phyloP scores from a whole-genome alignment of 2,888 invertebrate species.

The Mellilla xanthometata region DNA sequence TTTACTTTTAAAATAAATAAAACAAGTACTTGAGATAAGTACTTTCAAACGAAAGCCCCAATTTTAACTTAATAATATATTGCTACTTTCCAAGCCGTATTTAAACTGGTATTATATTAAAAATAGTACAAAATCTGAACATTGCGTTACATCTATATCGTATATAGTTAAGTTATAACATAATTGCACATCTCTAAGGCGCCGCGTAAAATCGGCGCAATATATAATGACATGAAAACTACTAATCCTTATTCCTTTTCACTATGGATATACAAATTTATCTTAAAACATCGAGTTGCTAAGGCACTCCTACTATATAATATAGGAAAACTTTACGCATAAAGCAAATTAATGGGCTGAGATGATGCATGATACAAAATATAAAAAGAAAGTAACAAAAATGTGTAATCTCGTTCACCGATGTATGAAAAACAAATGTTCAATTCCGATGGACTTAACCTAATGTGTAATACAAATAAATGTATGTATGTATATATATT shows the following conservation, averaged over 20 bases:
- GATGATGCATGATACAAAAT: conserved; percentile 4
- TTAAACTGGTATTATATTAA: conserved; percentile 48
- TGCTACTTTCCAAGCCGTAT: conserved; percentile 39
- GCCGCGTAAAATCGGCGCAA: conserved; percentile 35
- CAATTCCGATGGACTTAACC: conserved; percentile 75
- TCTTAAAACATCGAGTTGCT: conserved; percentile 77
- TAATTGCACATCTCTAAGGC: conserved; percentile 32
- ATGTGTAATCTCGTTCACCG: conserved; percentile 64
- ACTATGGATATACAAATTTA: conserved; percentile 54
- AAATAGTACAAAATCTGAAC: conserved; percentile 49
- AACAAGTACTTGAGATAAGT: conserved; percentile 43
- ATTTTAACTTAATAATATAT: conserved; percentile 42
- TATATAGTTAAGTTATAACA: conserved; percentile 35
- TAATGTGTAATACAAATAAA: conserved; percentile 74
- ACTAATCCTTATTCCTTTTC: conserved; percentile 24
- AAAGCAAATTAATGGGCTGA: conserved; percentile 54
- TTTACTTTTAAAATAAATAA: conserved; percentile 39
- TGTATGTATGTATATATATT: conserved; percentile 65
- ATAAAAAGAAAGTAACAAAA: conserved; percentile 41
- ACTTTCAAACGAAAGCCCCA: conserved; percentile 38
- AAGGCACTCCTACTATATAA: conserved; percentile 78
- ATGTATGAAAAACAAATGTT: conserved; percentile 62
- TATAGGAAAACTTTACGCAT: conserved; percentile 61
- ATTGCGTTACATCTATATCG: conserved; percentile 32
- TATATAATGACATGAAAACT: conserved; percentile 39